Base-by-base conservation (phyloP, 2,888 invertebrate genomes). In the Tachina fera region DNA sequence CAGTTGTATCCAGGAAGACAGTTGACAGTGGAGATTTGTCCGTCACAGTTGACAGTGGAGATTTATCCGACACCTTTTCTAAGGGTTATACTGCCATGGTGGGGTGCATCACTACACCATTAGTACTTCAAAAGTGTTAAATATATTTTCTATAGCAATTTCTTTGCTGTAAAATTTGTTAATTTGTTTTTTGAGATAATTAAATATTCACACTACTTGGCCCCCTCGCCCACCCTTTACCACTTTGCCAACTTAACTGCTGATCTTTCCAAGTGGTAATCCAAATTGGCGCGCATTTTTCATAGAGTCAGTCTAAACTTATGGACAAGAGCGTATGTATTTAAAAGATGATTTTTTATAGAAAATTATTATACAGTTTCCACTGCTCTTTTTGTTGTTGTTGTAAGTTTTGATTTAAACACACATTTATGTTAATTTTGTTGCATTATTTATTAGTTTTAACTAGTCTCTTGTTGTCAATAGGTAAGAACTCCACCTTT, bases 201-300 rank as follows among this genome's bases (percentile, higher is more conserved):
- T 77, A 41, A 19, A 22, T 77, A 16, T 22, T 76, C 47, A 13
- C 68, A 14, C n/a, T 67, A 9, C 60, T 61, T 11, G n/a, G 9
- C 6, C 47, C 22, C 6, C 47, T 41, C 43, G 58, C 31, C 31
- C 31, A 53, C 19, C 3, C 45, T 43, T 8, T 19, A 14, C 5
- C n/a, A 58, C n/a, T n/a, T n/a, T n/a, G n/a, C n/a, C n/a, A n/a
- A 60, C 51, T 65, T 56, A 41, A 51, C 61, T 47, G 11, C 51
- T 53, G 10, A 49, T 47, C 47, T 41, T n/a, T 41, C 41, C 53
- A 39, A 47, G 49, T 58, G 56, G 49, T 53, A 75, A 49, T 41
- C 5, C 1, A 82, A 86, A 83, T 86, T 86, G 85, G 82, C 85
- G 85, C 85, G 82, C 71, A 78, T 67, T 79, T 81, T 76, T 78